Conservation (phyloP, 1,140 invertebrate species). For the Cyclargus thomasi region DNA sequence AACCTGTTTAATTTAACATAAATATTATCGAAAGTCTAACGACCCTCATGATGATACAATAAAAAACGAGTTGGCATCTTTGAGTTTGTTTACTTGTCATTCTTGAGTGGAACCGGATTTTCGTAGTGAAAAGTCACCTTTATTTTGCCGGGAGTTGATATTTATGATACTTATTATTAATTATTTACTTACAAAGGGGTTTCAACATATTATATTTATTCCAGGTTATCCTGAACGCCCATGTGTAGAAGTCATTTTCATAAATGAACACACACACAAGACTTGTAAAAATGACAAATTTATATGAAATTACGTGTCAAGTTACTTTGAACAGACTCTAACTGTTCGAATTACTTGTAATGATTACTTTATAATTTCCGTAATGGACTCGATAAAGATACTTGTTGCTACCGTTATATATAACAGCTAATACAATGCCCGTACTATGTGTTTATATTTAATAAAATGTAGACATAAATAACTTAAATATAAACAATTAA, state of each 20-base stretch:
- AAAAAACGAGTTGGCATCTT: not conserved
- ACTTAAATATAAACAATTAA: not conserved
- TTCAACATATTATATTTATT: too few species aligned
- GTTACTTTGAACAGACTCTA: too few species aligned
- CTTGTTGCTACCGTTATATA: too few species aligned
- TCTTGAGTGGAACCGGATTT: not conserved
- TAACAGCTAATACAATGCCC: not conserved
- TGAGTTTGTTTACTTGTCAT: not conserved
- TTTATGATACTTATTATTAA: not conserved
- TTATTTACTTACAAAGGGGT: not conserved
- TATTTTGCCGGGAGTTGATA: not conserved
- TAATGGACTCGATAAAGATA: too few species aligned
- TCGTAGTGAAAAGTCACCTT: not conserved
- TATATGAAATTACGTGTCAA: too few species aligned
- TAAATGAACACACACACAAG: too few species aligned
- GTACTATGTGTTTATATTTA: too few species aligned
- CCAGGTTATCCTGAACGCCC: too few species aligned
- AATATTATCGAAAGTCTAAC: not conserved
- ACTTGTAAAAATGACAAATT: too few species aligned
- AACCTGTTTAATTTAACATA: not conserved
- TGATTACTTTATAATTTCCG: too few species aligned
- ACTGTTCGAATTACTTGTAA: too few species aligned
- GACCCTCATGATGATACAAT: not conserved
- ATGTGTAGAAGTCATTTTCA: too few species aligned
- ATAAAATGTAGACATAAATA: not conserved